Evolutionary conservation across 1,140 invertebrate species (phyloP).

Genomic region (Tyrophagus putrescentiae): DNA sequence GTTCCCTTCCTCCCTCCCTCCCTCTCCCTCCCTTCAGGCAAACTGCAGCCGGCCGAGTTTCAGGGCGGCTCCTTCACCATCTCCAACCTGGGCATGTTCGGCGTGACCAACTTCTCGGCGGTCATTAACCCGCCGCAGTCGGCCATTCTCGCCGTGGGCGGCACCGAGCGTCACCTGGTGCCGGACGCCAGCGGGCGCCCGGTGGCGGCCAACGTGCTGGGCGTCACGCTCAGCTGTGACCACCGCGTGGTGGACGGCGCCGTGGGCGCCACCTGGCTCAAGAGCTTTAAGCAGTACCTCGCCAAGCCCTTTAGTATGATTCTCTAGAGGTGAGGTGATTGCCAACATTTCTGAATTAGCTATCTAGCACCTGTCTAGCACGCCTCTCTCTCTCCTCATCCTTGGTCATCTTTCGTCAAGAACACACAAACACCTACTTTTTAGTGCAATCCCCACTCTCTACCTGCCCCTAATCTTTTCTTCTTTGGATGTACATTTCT

Average conservation of each 20-base stretch:
- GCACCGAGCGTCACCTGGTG: conserved; percentile 41
- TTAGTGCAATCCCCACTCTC: too few species aligned
- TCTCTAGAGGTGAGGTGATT: conserved; percentile 33
- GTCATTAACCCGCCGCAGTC: conserved; percentile 55
- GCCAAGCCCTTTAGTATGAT: conserved; percentile 51
- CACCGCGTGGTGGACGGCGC: conserved; percentile 57
- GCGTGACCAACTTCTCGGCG: conserved; percentile 51
- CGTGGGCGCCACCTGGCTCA: conserved; percentile 51
- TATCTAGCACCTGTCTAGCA: background rate
- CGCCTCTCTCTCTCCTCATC: background rate
- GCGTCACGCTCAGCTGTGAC: conserved; percentile 52
- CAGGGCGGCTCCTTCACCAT: conserved; percentile 69
- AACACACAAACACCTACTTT: too few species aligned
- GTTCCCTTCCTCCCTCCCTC: background rate
- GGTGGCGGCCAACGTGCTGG: conserved; percentile 41
- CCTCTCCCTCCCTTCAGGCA: conserved; percentile 32
- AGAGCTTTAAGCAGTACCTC: conserved; percentile 45
- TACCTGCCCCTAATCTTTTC: too few species aligned
- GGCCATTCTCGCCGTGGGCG: conserved; percentile 50
- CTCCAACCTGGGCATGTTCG: conserved; percentile 97
- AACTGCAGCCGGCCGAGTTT: conserved; percentile 90
- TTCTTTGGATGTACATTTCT: too few species aligned
- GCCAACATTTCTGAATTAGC: background rate
- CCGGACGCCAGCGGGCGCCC: conserved; percentile 34
- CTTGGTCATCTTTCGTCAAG: too few species aligned